These are phyloP conservation scores for Dolichallabes microphthalmus DNA, from an alignment of 2,113 vertebrate species.

Conservation along the genomic window DNA sequence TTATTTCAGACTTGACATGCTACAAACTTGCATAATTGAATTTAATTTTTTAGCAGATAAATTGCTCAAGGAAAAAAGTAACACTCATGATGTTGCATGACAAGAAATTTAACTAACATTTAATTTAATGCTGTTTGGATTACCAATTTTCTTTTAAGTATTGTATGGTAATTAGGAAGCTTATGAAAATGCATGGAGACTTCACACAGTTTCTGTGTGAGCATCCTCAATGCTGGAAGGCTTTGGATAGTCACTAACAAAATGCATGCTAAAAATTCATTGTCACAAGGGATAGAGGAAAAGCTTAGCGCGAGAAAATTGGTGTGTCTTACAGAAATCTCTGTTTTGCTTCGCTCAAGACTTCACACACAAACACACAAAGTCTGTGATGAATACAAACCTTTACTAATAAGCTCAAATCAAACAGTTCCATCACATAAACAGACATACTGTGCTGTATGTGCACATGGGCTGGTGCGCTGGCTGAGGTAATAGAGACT, in stretches of 20 bases:
- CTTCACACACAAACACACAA: neutral
- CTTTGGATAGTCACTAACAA: neutral
- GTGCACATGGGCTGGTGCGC: neutral
- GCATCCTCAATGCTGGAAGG: neutral
- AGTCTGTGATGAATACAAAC: neutral
- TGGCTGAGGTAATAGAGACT: neutral
- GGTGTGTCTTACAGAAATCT: constrained; percentile 6
- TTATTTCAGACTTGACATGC: neutral
- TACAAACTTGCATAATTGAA: neutral
- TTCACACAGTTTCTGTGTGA: neutral
- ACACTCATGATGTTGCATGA: neutral
- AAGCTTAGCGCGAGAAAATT: constrained; percentile 4
- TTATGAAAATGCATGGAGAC: neutral
- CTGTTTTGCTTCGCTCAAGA: neutral
- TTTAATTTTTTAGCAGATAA: neutral
- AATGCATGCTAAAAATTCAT: constrained; percentile 12
- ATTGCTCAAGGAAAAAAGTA: neutral
- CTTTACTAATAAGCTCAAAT: constrained; percentile 18
- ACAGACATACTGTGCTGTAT: neutral
- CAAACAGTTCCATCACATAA: neutral
- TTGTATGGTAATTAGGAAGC: neutral
- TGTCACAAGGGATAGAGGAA: constrained; percentile 15
- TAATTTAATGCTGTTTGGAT: neutral
- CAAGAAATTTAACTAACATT: constrained; percentile 1
- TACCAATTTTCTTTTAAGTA: neutral